Conservation (phyloP, 2,113 vertebrate species). For the Pygathrix nemaeus region DNA sequence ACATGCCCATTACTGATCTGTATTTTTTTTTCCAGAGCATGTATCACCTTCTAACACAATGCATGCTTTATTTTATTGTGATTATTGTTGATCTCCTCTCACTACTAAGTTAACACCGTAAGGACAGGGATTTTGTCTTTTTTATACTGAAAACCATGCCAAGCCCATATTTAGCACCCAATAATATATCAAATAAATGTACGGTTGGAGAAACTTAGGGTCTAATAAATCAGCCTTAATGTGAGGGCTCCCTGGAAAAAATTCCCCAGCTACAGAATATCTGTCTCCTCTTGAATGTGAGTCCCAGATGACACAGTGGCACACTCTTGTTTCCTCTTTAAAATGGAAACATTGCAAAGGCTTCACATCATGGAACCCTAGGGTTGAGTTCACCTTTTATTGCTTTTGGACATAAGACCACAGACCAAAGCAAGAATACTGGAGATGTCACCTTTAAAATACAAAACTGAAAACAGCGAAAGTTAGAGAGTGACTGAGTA, state of each 20-base stretch:
- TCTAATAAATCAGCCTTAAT: background rate
- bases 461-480: background rate
- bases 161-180: background rate
- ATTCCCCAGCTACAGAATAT: background rate
- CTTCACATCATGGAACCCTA: background rate
- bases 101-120: background rate
- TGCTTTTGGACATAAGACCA: background rate
- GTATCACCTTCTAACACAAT: background rate
- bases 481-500: background rate
- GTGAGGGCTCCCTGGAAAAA: background rate
- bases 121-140: background rate
- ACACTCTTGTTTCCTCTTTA: background rate
- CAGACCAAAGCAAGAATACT: background rate
- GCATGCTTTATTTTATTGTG: background rate
- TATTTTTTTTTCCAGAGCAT: background rate
- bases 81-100: background rate
- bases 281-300: background rate
- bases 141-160: background rate
- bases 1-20: background rate
- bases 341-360: background rate
- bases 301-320: background rate
- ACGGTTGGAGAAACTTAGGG: background rate
- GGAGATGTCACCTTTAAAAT: background rate
- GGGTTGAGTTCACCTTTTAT: background rate
- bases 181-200: background rate